These are phyloP conservation scores for Teleogryllus oceanicus DNA, from an alignment of 2,888 invertebrate species.

Conservation along the genomic window DNA sequence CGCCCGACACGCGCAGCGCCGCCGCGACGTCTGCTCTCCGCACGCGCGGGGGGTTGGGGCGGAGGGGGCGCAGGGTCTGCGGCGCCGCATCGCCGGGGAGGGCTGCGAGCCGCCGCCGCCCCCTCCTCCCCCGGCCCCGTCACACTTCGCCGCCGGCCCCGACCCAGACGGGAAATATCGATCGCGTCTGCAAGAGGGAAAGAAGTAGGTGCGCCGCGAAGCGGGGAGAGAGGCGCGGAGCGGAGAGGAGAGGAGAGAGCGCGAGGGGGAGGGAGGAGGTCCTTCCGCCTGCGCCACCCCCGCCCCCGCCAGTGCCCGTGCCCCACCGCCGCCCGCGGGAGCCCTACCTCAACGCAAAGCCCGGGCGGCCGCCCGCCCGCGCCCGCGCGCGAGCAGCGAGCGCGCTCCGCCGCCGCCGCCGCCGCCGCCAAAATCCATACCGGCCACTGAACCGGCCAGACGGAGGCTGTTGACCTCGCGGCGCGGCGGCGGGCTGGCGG, in stretches of 20 bases:
- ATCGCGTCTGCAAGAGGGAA: not conserved
- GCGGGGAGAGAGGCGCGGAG: not conserved
- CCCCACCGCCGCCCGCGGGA: not conserved
- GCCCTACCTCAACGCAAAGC: constrained; percentile 22
- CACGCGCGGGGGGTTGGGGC: not conserved
- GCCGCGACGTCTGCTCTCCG: not conserved
- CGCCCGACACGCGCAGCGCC: too few relatives aligned
- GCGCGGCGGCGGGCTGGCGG: not conserved
- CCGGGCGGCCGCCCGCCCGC: not conserved
- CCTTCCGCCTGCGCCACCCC: not conserved
- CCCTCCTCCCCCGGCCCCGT: not conserved
- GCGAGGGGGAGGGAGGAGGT: not conserved
- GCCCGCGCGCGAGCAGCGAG: not conserved
- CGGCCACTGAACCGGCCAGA: constrained; percentile 29
- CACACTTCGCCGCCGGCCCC: not conserved
- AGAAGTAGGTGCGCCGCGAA: constrained; percentile 7
- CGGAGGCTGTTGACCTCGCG: constrained; percentile 28
- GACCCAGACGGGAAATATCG: constrained; percentile 18
- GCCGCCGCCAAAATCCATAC: constrained; percentile 31
- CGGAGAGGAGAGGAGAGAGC: not conserved
- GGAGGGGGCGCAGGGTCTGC: not conserved
- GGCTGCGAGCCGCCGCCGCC: not conserved
- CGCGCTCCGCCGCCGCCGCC: not conserved
- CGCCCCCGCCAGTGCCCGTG: not conserved
- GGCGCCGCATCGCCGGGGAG: not conserved